Evolutionary conservation across 2,797 vertebrate genomes (phyloP).

Genomic region (Telmatherina bonti): DNA sequence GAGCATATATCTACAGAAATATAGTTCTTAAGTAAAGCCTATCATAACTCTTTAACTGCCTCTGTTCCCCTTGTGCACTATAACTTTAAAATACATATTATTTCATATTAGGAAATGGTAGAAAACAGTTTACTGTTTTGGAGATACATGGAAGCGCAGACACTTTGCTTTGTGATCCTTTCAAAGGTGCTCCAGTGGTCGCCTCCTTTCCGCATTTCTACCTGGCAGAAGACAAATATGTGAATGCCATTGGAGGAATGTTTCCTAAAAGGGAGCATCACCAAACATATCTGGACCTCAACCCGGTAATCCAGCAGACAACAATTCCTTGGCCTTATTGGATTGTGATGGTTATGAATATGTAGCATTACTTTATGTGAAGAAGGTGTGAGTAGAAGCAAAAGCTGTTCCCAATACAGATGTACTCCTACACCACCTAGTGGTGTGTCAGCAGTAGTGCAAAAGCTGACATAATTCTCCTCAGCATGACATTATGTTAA

Average conservation of each 20-base stretch:
- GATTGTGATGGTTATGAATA: neutral
- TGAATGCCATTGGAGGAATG: constrained; percentile 74
- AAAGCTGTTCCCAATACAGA: neutral
- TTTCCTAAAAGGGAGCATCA: constrained; percentile 78
- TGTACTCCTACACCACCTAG: constrained; percentile 42
- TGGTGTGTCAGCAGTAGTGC: constrained; percentile 15
- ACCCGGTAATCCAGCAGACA: constrained; percentile 75
- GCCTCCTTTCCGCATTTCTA: constrained; percentile 88
- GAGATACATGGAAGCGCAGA: neutral
- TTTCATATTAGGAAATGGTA: neutral
- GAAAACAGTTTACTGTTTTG: neutral
- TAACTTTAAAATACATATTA: neutral
- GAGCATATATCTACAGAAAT: no score
- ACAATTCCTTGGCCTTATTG: neutral
- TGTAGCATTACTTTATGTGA: neutral
- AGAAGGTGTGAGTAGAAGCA: neutral
- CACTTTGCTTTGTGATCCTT: neutral
- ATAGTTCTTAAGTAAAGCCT: no score
- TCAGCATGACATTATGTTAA: no score
- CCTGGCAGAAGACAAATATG: constrained; percentile 79
- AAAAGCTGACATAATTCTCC: neutral
- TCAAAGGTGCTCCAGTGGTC: constrained; percentile 82
- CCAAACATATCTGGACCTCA: constrained; percentile 86
- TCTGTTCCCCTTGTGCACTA: neutral
- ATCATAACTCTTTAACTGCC: no score